phyloP scores from a whole-genome alignment of 2,113 vertebrate genomes.

The Melanerpes formicivorus region DNA sequence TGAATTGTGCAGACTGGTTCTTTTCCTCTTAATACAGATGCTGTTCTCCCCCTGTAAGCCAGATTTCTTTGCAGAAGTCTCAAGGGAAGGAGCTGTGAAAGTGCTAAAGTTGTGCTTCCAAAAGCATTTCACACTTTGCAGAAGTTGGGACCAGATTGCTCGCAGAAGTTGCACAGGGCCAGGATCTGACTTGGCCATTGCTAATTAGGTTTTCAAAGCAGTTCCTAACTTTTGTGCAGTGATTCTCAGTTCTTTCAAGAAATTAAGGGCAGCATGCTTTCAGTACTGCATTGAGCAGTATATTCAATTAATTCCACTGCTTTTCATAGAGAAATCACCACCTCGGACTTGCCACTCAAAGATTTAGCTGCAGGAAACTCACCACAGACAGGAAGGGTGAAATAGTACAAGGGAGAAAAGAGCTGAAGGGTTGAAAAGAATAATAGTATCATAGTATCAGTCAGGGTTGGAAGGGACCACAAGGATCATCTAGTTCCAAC shows the following conservation, averaged over 20 bases:
- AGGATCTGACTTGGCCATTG: not conserved
- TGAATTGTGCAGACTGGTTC: not conserved
- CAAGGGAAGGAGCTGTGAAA: not conserved
- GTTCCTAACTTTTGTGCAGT: not conserved
- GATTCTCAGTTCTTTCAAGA: not conserved
- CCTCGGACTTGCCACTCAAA: not conserved
- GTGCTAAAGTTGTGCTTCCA: not conserved
- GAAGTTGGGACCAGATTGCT: not conserved
- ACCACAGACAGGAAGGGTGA: not conserved
- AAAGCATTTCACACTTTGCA: not conserved
- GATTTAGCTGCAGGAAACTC: not conserved
- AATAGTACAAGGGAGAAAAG: not conserved
- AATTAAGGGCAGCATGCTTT: not conserved
- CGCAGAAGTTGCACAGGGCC: not conserved
- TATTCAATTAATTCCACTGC: not conserved
- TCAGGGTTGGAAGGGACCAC: too few species aligned
- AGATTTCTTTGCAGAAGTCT: not conserved
- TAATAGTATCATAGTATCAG: too few species aligned
- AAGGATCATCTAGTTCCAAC: too few species aligned
- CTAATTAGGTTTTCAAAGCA: not conserved
- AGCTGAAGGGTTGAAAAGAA: not conserved
- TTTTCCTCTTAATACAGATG: not conserved
- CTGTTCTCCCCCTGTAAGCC: not conserved
- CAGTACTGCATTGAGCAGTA: not conserved
- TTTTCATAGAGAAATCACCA: not conserved